Conservation (phyloP, 30 jellyfish, hydroid and myxozoan species). For the Cassiopea xamachana region DNA sequence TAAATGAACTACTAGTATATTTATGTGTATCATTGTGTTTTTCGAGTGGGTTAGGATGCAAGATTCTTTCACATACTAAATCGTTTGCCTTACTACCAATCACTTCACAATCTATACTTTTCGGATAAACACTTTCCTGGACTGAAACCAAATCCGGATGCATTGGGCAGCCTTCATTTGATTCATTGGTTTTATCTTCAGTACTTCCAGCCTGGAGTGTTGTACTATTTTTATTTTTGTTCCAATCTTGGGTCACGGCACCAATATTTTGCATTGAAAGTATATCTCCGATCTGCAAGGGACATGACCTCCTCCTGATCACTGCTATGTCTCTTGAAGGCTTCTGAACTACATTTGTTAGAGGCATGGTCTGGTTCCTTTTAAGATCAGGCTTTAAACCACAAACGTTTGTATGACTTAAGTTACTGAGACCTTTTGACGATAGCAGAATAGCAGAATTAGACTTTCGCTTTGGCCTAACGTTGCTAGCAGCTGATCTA, state of each 20-base stretch:
- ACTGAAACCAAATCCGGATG: background rate
- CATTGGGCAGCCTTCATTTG: background rate
- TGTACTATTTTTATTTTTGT: background rate
- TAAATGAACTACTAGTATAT: constrained; percentile 1
- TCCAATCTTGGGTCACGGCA: background rate
- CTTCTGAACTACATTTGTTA: background rate
- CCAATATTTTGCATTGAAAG: background rate
- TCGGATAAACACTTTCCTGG: background rate
- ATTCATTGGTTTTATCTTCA: background rate
- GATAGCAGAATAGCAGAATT: background rate
- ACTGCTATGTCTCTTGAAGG: constrained; percentile 6
- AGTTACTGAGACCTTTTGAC: background rate
- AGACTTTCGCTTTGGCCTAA: background rate
- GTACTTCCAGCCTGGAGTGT: background rate
- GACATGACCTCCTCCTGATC: constrained; percentile 5
- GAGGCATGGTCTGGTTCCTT: background rate
- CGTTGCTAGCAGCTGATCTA: background rate
- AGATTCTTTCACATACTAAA: background rate
- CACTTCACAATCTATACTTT: background rate
- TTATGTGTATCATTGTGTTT: constrained; percentile 5
- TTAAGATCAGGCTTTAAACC: background rate
- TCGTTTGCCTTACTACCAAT: background rate
- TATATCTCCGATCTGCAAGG: background rate
- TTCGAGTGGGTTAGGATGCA: constrained; percentile 37
- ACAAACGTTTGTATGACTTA: background rate